Evolutionary conservation across 23 tunicate species (phyloP).

Genomic region (Oikopleura albicans): DNA sequence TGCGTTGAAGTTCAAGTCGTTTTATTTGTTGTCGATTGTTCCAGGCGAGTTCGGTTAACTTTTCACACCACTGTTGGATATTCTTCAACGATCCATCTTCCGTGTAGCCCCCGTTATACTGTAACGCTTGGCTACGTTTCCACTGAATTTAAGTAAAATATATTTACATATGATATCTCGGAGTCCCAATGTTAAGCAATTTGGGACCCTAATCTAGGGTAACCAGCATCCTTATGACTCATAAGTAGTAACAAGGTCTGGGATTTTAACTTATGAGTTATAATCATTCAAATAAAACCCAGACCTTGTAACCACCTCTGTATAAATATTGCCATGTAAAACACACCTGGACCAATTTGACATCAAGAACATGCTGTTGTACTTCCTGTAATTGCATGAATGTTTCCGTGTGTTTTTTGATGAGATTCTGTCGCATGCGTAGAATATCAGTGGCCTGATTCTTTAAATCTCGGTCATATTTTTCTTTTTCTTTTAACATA

Average conservation of each 20-base stretch:
- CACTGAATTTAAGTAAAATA: no score
- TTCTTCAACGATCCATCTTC: neutral
- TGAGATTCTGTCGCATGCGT: neutral
- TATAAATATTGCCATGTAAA: no score
- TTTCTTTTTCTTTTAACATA: neutral
- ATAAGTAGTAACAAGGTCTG: no score
- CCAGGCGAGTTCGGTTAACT: neutral
- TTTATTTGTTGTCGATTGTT: slow-evolving; percentile 1
- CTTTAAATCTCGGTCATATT: neutral
- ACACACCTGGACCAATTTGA: neutral
- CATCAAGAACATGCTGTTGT: neutral
- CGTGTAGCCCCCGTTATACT: neutral
- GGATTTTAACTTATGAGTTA: no score
- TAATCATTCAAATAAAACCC: no score
- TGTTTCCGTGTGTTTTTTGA: neutral
- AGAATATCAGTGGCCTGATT: neutral
- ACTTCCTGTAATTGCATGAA: neutral
- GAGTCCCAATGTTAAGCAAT: no score
- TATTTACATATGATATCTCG: no score
- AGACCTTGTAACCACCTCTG: no score
- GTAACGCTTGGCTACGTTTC: neutral
- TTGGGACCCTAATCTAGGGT: no score
- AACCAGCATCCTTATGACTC: no score
- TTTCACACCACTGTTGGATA: slow-evolving; percentile 4
- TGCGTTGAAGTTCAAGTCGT: neutral